phyloP scores from a whole-genome alignment of 2,797 vertebrate species.

The Zenarchopterus dispar region DNA sequence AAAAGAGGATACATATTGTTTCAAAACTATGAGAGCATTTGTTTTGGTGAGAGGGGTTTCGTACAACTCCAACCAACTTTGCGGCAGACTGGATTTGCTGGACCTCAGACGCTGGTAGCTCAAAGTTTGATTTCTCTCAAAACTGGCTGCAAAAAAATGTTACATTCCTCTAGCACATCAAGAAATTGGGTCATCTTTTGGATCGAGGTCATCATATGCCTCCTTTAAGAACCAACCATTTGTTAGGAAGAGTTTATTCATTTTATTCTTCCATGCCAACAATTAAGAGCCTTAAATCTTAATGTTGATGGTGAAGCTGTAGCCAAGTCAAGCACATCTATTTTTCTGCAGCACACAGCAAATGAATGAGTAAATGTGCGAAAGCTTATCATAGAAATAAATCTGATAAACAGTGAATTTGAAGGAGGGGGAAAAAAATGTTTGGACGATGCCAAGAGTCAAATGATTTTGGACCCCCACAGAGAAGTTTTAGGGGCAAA shows the following conservation, averaged over 20 bases:
- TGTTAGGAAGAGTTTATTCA: not conserved
- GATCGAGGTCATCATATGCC: too few species aligned
- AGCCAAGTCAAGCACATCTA: conserved; percentile 4
- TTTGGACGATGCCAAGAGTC: conserved; percentile 19
- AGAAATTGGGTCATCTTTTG: too few species aligned
- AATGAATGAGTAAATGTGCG: conserved; percentile 19
- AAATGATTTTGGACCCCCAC: conserved; percentile 49
- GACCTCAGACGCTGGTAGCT: too few species aligned
- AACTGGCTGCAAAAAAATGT: too few species aligned
- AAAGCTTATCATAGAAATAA: conserved; percentile 25
- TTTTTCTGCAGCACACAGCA: not conserved
- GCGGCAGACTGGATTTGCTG: too few species aligned
- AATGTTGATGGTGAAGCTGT: not conserved
- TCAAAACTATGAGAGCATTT: too few species aligned
- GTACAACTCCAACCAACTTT: too few species aligned
- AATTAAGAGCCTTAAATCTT: not conserved
- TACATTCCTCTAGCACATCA: too few species aligned
- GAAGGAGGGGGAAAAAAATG: conserved; percentile 25
- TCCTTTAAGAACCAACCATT: not conserved
- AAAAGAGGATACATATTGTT: too few species aligned
- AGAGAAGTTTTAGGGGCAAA: conserved; percentile 37
- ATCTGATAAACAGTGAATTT: conserved; percentile 29
- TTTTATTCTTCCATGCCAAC: not conserved
- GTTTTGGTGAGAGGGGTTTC: too few species aligned
- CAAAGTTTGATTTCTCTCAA: too few species aligned